A percentile compares a stretch with the other conserved stretches of the same genome.
Conservation (phyloP, 2,888 invertebrate genomes). For the Protonemura montana region DNA sequence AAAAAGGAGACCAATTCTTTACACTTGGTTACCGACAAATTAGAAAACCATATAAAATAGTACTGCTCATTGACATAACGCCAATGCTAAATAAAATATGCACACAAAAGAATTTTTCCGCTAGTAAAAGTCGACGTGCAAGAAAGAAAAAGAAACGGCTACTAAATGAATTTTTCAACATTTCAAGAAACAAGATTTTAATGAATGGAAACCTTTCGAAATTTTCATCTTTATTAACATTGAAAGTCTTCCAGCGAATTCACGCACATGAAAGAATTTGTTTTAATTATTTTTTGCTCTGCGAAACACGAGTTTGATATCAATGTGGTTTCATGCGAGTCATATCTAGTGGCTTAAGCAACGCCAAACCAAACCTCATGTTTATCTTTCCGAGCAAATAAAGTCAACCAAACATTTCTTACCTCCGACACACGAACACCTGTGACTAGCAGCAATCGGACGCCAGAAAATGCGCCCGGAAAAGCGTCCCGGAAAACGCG, state of each 20-base stretch:
- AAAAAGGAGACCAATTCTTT: conserved; percentile 19
- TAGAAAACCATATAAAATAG: conserved; percentile 7
- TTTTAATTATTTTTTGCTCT: not conserved
- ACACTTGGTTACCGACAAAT: conserved; percentile 21
- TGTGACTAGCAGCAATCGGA: not conserved
- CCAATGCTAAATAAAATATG: not conserved
- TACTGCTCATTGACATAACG: not conserved
- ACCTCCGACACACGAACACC: not conserved
- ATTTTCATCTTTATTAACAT: not conserved
- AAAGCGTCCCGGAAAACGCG: not conserved
- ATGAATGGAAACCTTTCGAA: not conserved
- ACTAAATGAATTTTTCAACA: not conserved
- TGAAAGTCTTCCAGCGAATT: not conserved
- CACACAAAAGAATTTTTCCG: not conserved
- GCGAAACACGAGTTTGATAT: not conserved
- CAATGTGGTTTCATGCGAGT: not conserved
- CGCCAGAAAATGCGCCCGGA: not conserved
- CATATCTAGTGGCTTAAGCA: not conserved
- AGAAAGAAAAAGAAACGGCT: not conserved
- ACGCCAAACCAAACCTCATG: not conserved
- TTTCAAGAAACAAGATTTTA: conserved; percentile 7
- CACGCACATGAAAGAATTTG: not conserved
- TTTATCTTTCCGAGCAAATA: not conserved
- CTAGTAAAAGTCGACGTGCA: not conserved
- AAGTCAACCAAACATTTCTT: not conserved